Evolutionary conservation across 2,113 vertebrate species (phyloP).

Genomic region (Microtus pennsylvanicus): DNA sequence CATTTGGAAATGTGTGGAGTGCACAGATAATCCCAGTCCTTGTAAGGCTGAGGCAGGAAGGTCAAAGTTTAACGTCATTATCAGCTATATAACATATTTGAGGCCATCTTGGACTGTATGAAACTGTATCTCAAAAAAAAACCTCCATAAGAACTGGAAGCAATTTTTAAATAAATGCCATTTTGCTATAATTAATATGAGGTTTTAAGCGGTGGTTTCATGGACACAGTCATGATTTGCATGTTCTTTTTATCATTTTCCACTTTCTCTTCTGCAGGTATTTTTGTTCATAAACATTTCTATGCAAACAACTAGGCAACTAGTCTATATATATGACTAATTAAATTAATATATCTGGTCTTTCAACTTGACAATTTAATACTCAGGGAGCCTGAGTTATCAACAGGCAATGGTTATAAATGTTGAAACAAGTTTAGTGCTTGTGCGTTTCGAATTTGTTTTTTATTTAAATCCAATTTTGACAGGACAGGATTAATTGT

Average conservation of each 20-base stretch:
- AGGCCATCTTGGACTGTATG: neutral
- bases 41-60: too few relatives aligned
- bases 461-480: constrained; percentile 38
- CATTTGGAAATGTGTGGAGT: too few relatives aligned
- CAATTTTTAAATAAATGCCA: neutral
- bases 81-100: neutral
- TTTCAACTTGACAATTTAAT: constrained; percentile 30
- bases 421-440: constrained; percentile 22
- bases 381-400: neutral
- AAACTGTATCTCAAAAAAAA: neutral
- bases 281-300: neutral
- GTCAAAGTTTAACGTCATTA: too few relatives aligned
- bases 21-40: too few relatives aligned
- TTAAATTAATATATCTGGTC: neutral
- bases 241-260: neutral
- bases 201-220: neutral
- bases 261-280: neutral
- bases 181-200: neutral
- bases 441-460: neutral
- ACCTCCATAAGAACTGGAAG: neutral
- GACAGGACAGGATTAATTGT: neutral
- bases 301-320: neutral
- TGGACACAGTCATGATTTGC: neutral
- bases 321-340: neutral
- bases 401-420: neutral